Base-by-base conservation (phyloP, 2,888 invertebrate species). In the Caprella mutica region DNA sequence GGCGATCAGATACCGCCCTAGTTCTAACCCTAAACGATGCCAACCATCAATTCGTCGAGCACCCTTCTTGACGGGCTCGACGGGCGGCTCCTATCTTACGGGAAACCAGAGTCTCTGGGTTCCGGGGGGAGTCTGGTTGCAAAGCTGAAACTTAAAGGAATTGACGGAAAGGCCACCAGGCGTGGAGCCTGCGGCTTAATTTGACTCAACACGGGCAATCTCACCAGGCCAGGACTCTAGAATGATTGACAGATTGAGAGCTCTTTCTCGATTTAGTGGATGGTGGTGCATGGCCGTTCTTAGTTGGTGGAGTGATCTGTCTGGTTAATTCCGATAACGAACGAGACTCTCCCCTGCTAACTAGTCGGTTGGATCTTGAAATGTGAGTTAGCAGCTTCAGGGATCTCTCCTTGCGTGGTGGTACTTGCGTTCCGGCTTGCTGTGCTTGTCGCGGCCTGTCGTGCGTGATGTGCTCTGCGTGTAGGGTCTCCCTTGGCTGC, bases 291-390 rank as follows among this genome's bases (percentile, higher is more conserved):
- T 81, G 80, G 79, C 79, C 79, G 79, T 80, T 81, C 78, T 80
- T 80, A 80, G 80, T 80, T 80, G 77, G 80, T 80, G 79, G 80
- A 80, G 77, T 73, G 79, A 81, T 80, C 79, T 81, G 80, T 81
- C 80, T 80, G 81, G 79, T 81, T 81, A 72, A 82, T 81, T 82
- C 78, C 80, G 80, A 78, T 81, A 82, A 81, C 80, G 80, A 81
- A 79, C 78, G 79, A 80, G 78, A 80, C 78, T 77, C 76, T 76
- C 74, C 74, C 77, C 75, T 77, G 73, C 74, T 78, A 77, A 78
- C 73, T 77, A 77, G 77, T 71, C 71, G 71, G 6, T 70, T 62
- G 66, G 66, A 67, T 68, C 14, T 44, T 29, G 38, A 17, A 4
- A 40, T 71, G 71, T 67, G 71, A 70, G 69, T 65, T 66, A 73